Percentiles rank a stretch among this genome's conserved stretches.
Conservation (phyloP, 2,797 vertebrate species). For the Danio choprae region DNA sequence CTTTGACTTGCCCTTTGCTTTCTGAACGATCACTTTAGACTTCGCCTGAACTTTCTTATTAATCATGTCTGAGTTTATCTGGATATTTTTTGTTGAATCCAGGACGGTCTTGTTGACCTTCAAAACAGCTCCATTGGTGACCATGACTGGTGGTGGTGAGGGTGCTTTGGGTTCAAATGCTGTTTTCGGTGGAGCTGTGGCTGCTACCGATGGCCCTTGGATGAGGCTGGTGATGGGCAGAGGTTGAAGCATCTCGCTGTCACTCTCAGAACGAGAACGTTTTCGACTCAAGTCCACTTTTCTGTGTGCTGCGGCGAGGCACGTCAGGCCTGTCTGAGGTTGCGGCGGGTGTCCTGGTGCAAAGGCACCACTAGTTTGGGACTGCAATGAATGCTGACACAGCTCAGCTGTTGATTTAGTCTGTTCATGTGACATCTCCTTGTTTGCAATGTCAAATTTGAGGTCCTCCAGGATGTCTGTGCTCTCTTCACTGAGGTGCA, state of each 20-base stretch:
- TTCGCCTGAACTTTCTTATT: constrained; percentile 93
- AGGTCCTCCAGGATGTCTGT: constrained; percentile 86
- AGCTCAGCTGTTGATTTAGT: constrained; percentile 80
- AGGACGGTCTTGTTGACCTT: constrained; percentile 92
- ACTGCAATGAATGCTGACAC: constrained; percentile 71
- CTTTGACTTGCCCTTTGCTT: constrained; percentile 89
- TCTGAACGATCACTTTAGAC: constrained; percentile 88
- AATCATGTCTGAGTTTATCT: constrained; percentile 89
- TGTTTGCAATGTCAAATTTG: constrained; percentile 85
- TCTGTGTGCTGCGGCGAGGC: constrained; percentile 81
- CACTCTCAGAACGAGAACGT: constrained; percentile 92
- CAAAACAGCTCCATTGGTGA: constrained; percentile 89
- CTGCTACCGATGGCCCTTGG: constrained; percentile 81
- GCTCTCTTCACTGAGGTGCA: constrained; percentile 92
- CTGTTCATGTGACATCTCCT: constrained; percentile 70
- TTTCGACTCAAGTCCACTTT: constrained; percentile 90
- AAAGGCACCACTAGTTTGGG: constrained; percentile 80
- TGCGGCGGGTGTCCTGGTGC: constrained; percentile 78
- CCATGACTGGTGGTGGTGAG: constrained; percentile 78
- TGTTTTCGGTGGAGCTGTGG: constrained; percentile 80
- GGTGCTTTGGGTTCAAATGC: constrained; percentile 81
- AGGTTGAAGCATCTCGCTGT: constrained; percentile 94
- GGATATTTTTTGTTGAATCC: constrained; percentile 88
- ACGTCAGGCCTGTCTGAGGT: constrained; percentile 80
- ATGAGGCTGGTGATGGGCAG: constrained; percentile 93